Conservation (phyloP, 1,140 invertebrate genomes). For the Stegodyphus dumicola region DNA sequence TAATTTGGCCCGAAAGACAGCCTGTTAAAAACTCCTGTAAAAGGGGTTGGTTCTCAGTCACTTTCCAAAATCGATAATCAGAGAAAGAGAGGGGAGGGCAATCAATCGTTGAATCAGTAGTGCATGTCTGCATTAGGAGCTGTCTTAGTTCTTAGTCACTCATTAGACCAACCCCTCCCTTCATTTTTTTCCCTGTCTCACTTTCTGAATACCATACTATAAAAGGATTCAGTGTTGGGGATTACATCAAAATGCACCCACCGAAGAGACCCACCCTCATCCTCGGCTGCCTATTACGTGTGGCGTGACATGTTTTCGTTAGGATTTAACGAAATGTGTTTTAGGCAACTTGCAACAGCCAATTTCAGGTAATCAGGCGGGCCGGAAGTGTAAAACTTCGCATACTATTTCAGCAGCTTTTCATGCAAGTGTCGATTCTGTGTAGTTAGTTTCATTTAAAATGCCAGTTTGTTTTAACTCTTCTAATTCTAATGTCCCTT, state of each 20-base stretch:
- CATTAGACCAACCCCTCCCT: conserved; percentile 22
- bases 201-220: not conserved
- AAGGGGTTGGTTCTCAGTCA: conserved; percentile 21
- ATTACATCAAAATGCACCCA: conserved; percentile 58
- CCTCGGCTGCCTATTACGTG: not conserved
- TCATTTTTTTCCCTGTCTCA: conserved; percentile 12
- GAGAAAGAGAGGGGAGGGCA: conserved; percentile 4
- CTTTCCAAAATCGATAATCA: conserved; percentile 53
- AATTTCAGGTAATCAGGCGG: no score
- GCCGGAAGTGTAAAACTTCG: no score
- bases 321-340: not conserved
- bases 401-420: no score
- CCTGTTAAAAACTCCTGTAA: conserved; percentile 31
- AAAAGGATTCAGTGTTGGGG: conserved; percentile 44
- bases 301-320: not conserved
- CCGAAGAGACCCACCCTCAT: not conserved
- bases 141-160: conserved; percentile 60
- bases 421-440: no score
- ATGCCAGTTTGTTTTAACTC: no score
- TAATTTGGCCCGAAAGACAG: not conserved
- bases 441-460: no score
- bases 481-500: no score
- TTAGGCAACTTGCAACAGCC: no score
- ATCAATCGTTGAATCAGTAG: conserved; percentile 55
- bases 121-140: conserved; percentile 51